Conservation (phyloP, 2,888 invertebrate species). For the Itoplectis maculator region DNA sequence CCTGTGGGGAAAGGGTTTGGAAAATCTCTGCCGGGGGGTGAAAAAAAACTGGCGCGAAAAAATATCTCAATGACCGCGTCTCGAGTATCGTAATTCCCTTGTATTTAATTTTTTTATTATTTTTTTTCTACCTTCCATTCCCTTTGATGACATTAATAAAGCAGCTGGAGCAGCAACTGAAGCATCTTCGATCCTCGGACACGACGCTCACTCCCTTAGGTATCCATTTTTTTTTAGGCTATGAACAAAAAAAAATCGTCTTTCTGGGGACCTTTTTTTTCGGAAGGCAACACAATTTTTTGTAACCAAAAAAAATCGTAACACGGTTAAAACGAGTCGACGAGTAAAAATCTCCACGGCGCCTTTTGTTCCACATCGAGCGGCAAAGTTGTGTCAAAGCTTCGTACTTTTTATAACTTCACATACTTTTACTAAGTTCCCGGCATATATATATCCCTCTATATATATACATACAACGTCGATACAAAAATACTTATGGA, state of each 20-base stretch:
- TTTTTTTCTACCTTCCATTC: not conserved
- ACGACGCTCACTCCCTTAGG: too few species aligned
- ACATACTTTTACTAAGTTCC: not conserved
- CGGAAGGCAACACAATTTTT: too few species aligned
- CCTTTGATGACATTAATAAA: slow-evolving; percentile 6
- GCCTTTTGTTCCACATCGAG: too few species aligned
- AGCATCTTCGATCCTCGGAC: not conserved
- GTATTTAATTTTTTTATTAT: too few species aligned
- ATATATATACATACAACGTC: not conserved
- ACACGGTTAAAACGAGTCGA: too few species aligned
- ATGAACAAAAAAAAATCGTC: too few species aligned
- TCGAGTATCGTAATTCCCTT: not conserved
- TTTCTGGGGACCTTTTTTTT: too few species aligned
- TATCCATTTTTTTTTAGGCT: not conserved
- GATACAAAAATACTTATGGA: not conserved
- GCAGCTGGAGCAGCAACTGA: not conserved
- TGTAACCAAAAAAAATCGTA: too few species aligned
- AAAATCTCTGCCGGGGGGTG: not conserved
- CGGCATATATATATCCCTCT: not conserved
- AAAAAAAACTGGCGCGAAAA: not conserved
- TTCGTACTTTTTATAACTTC: not conserved
- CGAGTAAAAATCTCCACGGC: too few species aligned
- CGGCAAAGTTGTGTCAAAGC: too few species aligned
- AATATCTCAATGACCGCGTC: not conserved
- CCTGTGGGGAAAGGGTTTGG: not conserved